Percentiles rank a stretch among this genome's conserved stretches.
phyloP scores from a whole-genome alignment of 2,113 vertebrate genomes.

The Nothocercus julius region DNA sequence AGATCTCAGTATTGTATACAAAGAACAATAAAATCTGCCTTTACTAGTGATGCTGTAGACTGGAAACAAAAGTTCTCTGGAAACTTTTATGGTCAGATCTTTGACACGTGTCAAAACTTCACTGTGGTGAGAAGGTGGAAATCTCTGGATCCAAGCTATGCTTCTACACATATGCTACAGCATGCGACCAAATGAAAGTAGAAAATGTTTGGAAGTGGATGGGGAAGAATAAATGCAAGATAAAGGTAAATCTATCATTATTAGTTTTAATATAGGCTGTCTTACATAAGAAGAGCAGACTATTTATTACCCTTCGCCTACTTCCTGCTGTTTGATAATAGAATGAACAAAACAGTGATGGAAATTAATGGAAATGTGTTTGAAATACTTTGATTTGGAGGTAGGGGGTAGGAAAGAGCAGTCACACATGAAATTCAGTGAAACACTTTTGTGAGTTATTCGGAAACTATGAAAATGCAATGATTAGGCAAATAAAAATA shows the following conservation, averaged over 20 bases:
- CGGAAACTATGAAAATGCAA: not conserved
- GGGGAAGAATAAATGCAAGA: not conserved
- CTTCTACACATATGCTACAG: not conserved
- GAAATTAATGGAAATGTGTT: not conserved
- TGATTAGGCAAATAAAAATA: not conserved
- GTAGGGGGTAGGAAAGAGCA: not conserved
- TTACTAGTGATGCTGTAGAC: not conserved
- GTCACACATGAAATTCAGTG: not conserved
- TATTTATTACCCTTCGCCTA: not conserved
- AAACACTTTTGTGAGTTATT: not conserved
- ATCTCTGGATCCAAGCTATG: fast-evolving
- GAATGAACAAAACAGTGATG: not conserved
- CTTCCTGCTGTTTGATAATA: not conserved
- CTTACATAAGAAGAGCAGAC: not conserved
- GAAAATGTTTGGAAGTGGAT: not conserved
- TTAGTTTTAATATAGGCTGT: not conserved
- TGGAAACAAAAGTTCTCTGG: not conserved
- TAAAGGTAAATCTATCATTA: not conserved
- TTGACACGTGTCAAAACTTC: not conserved
- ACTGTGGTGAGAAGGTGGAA: not conserved
- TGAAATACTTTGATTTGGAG: not conserved
- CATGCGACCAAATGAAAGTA: not conserved
- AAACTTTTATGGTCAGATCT: not conserved
- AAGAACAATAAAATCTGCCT: not conserved
- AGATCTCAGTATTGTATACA: not conserved